Percentiles rank a stretch among this genome's conserved stretches.
phyloP scores from a whole-genome alignment of 2,888 invertebrate genomes.

The Terebella lapidaria region DNA sequence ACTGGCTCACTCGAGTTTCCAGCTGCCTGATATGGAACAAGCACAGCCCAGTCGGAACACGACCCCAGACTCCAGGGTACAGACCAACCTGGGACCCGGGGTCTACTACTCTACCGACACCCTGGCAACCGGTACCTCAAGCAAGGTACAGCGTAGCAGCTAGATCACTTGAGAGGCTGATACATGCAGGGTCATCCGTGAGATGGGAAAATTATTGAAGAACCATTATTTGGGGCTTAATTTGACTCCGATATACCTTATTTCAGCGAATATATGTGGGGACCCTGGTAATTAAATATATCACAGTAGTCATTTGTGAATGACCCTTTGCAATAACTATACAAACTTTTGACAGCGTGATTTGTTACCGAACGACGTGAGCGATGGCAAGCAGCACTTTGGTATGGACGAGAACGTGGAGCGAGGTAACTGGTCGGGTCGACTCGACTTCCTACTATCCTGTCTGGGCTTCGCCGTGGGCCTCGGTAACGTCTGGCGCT shows the following conservation, averaged over 20 bases:
- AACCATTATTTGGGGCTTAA: no score
- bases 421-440: constrained; percentile 56
- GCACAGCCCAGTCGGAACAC: not conserved
- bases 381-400: constrained; percentile 3
- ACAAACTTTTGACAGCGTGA: not conserved
- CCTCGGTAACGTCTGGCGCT: constrained; percentile 57
- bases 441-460: constrained; percentile 56
- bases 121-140: not conserved
- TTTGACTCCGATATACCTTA: no score
- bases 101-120: constrained; percentile 1
- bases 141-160: not conserved
- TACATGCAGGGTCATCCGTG: not conserved
- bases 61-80: not conserved
- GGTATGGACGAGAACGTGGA: constrained; percentile 53
- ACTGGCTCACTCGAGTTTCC: not conserved
- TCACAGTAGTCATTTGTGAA: no score
- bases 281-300: no score
- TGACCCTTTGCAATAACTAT: no score
- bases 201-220: no score
- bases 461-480: constrained; percentile 40
- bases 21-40: no score
- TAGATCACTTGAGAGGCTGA: not conserved
- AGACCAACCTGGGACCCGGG: not conserved
- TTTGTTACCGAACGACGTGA: not conserved
- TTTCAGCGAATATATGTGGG: no score